These are phyloP conservation scores for Dynastes grantii DNA, from an alignment of 2,888 invertebrate species.

Conservation along the genomic window DNA sequence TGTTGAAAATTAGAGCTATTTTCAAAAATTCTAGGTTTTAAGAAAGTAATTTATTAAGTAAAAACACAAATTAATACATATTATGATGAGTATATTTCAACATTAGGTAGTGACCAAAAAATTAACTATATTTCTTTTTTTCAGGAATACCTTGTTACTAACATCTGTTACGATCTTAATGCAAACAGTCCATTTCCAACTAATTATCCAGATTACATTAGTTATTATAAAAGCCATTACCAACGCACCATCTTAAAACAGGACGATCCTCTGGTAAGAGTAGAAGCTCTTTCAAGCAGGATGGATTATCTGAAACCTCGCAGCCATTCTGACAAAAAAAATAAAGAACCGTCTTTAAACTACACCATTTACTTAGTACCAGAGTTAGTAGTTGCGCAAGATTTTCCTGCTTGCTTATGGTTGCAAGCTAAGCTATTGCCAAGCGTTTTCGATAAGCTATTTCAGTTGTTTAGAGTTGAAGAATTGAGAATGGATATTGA, in stretches of 20 bases:
- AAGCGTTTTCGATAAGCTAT: conserved; percentile 84
- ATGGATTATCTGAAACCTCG: conserved; percentile 77
- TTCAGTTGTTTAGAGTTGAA: conserved; percentile 81
- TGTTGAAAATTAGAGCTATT: no score
- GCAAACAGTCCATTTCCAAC: conserved; percentile 81
- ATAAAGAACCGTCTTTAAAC: conserved; percentile 72
- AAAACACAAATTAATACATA: no score
- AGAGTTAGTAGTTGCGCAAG: conserved; percentile 85
- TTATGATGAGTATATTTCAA: no score
- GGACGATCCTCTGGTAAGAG: conserved; percentile 86
- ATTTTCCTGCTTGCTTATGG: conserved; percentile 86
- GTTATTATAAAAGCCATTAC: conserved; percentile 87
- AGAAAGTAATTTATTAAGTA: no score
- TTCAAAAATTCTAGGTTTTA: no score
- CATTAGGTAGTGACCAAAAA: no score
- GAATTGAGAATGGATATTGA: conserved; percentile 78
- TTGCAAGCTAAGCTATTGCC: conserved; percentile 89
- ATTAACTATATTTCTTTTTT: conserved; percentile 50
- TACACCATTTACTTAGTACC: conserved; percentile 85
- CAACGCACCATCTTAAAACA: conserved; percentile 76
- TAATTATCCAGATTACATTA: conserved; percentile 75
- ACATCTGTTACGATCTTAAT: conserved; percentile 78
- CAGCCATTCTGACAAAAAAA: conserved; percentile 66
- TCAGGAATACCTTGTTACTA: conserved; percentile 79
- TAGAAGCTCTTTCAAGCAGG: conserved; percentile 77